These are phyloP conservation scores for Mormyrops boulengeri DNA, from an alignment of 2,797 vertebrate genomes.

Conservation along the genomic window DNA sequence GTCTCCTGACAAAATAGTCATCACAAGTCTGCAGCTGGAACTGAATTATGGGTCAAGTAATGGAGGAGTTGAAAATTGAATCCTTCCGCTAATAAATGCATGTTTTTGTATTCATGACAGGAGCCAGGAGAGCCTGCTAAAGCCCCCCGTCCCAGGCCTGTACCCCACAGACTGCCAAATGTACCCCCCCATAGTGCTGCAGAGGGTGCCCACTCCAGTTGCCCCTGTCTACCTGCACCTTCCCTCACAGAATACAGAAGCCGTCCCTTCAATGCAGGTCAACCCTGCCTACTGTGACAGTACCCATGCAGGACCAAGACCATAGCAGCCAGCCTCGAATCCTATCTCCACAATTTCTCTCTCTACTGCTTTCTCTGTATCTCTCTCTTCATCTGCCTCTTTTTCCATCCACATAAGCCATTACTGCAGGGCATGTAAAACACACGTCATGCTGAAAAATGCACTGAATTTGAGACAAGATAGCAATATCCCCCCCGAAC, in stretches of 20 bases:
- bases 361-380: background rate
- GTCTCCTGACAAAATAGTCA: background rate
- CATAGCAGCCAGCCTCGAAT: slow-evolving; percentile 33
- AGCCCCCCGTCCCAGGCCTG: slow-evolving; percentile 52
- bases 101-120: slow-evolving; percentile 36
- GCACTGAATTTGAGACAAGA: background rate
- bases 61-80: background rate
- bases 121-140: slow-evolving; percentile 67
- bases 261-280: slow-evolving; percentile 38
- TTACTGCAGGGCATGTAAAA: background rate
- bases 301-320: slow-evolving; percentile 55
- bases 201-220: slow-evolving; percentile 59
- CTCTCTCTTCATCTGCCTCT: slow-evolving; percentile 19
- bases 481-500: background rate
- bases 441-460: slow-evolving; percentile 4
- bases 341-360: background rate
- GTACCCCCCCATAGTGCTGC: slow-evolving; percentile 63
- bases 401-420: background rate
- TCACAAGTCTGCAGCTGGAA: background rate
- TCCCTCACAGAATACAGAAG: slow-evolving; percentile 39
- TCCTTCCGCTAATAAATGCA: background rate
- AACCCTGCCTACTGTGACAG: slow-evolving; percentile 52
- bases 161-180: slow-evolving; percentile 61
- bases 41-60: background rate
- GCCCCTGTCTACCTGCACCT: slow-evolving; percentile 55